A percentile compares a stretch with the other conserved stretches of the same genome.
Evolutionary conservation across 2,797 vertebrate species (phyloP).

Genomic region (Halcyon badia): DNA sequence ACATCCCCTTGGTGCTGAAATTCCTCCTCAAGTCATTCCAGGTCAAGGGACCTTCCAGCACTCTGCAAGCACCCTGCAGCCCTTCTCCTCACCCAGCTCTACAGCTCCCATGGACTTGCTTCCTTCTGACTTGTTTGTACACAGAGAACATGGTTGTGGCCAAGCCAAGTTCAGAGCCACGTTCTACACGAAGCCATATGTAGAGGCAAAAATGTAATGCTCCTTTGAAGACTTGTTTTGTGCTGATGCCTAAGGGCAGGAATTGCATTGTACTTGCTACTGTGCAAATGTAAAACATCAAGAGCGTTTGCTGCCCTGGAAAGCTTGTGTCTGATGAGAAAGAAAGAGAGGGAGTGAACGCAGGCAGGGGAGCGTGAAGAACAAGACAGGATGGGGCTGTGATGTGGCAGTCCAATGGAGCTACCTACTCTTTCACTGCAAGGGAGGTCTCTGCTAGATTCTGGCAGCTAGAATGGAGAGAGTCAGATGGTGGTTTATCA

Average conservation of each 20-base stretch:
- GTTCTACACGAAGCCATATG: neutral
- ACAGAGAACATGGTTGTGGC: neutral
- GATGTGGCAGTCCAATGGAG: neutral
- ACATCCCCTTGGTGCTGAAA: neutral
- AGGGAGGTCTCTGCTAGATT: neutral
- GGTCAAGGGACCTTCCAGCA: neutral
- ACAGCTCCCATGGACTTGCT: neutral
- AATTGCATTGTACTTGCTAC: neutral
- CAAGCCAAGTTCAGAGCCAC: neutral
- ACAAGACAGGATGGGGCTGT: neutral
- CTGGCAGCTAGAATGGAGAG: neutral
- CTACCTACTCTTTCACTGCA: neutral
- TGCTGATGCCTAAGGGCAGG: constrained; percentile 19
- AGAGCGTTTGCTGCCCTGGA: neutral
- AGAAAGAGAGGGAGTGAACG: neutral
- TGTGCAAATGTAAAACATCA: constrained; percentile 47
- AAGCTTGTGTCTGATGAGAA: neutral
- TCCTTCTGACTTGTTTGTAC: neutral
- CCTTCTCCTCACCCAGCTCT: neutral
- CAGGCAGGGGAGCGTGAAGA: neutral
- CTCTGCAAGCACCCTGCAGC: neutral
- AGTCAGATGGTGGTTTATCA: neutral
- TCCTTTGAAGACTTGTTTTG: constrained; percentile 14
- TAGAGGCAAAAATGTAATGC: neutral
- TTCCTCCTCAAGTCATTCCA: neutral